Base-by-base conservation (phyloP, 2,113 vertebrate genomes). In the Microtus richardsoni region DNA sequence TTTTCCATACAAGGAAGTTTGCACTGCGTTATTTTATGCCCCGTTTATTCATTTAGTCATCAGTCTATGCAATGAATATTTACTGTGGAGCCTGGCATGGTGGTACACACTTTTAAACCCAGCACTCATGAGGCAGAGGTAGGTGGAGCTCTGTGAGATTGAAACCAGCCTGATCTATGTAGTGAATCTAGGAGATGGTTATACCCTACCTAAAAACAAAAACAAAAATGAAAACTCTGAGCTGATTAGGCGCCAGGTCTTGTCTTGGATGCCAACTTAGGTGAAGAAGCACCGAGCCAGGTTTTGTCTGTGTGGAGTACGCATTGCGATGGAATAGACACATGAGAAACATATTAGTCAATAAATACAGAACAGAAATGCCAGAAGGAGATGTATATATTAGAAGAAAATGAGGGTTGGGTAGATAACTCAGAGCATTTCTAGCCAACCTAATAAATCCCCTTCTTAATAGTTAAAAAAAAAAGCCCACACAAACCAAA, bases 11-110 rank as follows among this genome's bases (percentile, higher is more conserved):
- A 9, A 10, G 2, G 21, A 33, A 62, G 4, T 52, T 93, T 92
- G 58, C 28, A 9, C 2, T 24, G 44, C 41, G 64, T 80, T 87
- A 44, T 87, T 87, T 87, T 89, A n/a, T 47, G 52, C 66, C 33
- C 70, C 91, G 33, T 73, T 82, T 49, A 47, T 96, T 80, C 89
- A 73, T 85, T 88, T 80, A 66, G 30, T 77, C 82, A 33, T 54
- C 68, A 22, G 47, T 93, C 66, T 73, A 89, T 86, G 80, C 87
- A 91, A 66, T 80, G 80, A 89, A 82, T 75, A 73, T 36, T 66
- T 79, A 11, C 26, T 66, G 28, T 83, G 80, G 79, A 21, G 58
- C 22, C 80, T 83, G 58, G 54, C 80, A 28, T 62, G n/a, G 80
- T 83, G 54, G n/a, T 28, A 28, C 54, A 62, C 26, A 62, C 80